Evolutionary conservation across 1,140 invertebrate genomes (phyloP).

Genomic region (Trichomalopsis sarcophagae): DNA sequence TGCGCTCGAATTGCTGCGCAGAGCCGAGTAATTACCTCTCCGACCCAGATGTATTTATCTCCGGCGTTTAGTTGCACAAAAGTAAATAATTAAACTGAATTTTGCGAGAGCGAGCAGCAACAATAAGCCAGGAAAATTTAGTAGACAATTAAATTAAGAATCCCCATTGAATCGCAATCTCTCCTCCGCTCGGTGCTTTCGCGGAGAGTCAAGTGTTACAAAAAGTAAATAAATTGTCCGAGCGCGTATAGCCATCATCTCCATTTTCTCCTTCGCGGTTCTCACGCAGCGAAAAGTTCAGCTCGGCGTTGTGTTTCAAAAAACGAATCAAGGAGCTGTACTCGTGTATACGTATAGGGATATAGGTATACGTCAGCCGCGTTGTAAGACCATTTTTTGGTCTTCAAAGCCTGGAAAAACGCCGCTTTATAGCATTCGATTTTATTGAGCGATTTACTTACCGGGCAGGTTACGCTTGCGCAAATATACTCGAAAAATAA

Average conservation of each 20-base stretch:
- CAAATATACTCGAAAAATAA: constrained; percentile 19
- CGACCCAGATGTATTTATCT: neutral
- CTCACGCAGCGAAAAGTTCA: neutral
- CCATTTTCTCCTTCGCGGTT: constrained; percentile 32
- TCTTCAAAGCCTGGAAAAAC: constrained; percentile 19
- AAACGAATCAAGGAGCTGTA: constrained; percentile 8
- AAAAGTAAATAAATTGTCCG: constrained; percentile 44
- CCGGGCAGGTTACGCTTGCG: neutral
- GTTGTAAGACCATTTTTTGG: neutral
- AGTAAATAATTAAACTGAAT: constrained; percentile 25
- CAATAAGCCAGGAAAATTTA: constrained; percentile 34
- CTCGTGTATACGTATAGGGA: neutral
- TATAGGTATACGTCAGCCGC: neutral
- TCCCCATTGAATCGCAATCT: constrained; percentile 50
- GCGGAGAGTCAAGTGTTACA: constrained; percentile 57
- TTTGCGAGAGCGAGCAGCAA: neutral
- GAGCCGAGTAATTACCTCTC: constrained; percentile 2
- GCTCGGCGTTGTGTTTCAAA: neutral
- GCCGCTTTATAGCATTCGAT: constrained; percentile 28
- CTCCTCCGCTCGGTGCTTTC: constrained; percentile 62
- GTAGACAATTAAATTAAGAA: constrained; percentile 41
- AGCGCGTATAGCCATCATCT: constrained; percentile 11
- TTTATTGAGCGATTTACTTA: constrained; percentile 33
- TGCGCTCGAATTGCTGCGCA: neutral
- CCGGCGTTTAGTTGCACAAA: neutral